Evolutionary conservation across 1,140 invertebrate species (phyloP).

Genomic region (Drosophila bocqueti): DNA sequence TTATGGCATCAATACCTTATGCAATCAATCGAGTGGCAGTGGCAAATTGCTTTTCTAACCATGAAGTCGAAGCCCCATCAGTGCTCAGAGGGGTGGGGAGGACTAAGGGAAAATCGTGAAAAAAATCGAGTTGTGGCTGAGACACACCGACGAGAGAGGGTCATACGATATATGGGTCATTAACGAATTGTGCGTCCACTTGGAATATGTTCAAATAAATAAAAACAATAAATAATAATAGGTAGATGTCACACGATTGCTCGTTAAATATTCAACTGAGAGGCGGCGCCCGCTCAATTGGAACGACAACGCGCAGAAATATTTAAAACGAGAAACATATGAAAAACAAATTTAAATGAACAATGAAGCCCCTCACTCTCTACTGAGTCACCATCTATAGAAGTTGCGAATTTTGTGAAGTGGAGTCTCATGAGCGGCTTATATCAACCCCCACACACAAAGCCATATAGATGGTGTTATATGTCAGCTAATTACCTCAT

Average conservation of each 20-base stretch:
- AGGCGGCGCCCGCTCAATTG: constrained; percentile 29
- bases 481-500: constrained; percentile 52
- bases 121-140: constrained; percentile 36
- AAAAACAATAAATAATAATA: constrained; percentile 46
- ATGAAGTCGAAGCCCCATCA: constrained; percentile 51
- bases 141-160: constrained; percentile 15
- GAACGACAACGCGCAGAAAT: constrained; percentile 23
- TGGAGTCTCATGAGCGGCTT: constrained; percentile 18
- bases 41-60: constrained; percentile 54
- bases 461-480: constrained; percentile 36
- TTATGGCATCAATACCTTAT: constrained; percentile 58
- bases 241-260: constrained; percentile 21
- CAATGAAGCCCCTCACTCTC: constrained; percentile 1
- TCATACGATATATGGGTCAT: constrained; percentile 65
- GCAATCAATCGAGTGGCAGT: constrained; percentile 58
- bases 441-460: constrained; percentile 28
- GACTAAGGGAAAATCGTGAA: constrained; percentile 13
- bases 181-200: constrained; percentile 59
- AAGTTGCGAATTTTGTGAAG: constrained; percentile 17
- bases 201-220: constrained; percentile 51
- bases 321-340: constrained; percentile 15
- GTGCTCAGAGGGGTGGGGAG: background rate
- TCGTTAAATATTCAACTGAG: constrained; percentile 14
- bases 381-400: constrained; percentile 33
- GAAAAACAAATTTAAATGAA: constrained; percentile 10